Evolutionary conservation across 2,797 vertebrate species (phyloP).

Genomic region (Holocentrus rufus): DNA sequence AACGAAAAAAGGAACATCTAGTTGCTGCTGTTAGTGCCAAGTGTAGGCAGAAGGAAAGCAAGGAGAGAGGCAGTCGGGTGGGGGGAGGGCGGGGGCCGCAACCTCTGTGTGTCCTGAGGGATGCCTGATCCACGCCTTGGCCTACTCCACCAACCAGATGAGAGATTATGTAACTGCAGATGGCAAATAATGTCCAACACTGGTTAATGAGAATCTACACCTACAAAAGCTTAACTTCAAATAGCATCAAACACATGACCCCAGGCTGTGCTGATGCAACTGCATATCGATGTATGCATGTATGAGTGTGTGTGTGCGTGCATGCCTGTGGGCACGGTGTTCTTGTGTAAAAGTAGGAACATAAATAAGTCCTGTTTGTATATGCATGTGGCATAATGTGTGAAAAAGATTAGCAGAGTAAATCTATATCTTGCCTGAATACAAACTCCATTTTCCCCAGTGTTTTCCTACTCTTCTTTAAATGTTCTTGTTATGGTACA

Average conservation of each 20-base stretch:
- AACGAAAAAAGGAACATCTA: conserved; percentile 46
- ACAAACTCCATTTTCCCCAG: not conserved
- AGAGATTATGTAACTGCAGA: conserved; percentile 73
- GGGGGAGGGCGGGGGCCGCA: conserved; percentile 51
- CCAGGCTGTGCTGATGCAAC: conserved; percentile 26
- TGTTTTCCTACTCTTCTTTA: not conserved
- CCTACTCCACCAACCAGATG: conserved; percentile 76
- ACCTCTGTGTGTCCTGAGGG: conserved; percentile 75
- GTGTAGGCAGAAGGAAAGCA: conserved; percentile 43
- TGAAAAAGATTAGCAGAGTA: not conserved
- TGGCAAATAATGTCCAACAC: conserved; percentile 69
- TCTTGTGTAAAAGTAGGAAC: not conserved
- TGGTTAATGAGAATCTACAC: conserved; percentile 75
- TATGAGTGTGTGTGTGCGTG: conserved; percentile 3
- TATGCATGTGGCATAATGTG: conserved; percentile 5
- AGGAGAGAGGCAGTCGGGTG: conserved; percentile 36
- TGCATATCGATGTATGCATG: conserved; percentile 9
- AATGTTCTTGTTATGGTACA: not conserved
- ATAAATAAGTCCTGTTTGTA: not conserved
- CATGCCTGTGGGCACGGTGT: not conserved
- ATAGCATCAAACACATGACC: conserved; percentile 59
- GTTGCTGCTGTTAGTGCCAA: conserved; percentile 52
- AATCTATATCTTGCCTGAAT: not conserved
- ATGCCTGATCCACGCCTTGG: conserved; percentile 78
- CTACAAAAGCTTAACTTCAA: conserved; percentile 67